Percentiles rank a stretch among this genome's conserved stretches.
Evolutionary conservation across 2,113 vertebrate species (phyloP).

Genomic region (Rhipidura dahli): DNA sequence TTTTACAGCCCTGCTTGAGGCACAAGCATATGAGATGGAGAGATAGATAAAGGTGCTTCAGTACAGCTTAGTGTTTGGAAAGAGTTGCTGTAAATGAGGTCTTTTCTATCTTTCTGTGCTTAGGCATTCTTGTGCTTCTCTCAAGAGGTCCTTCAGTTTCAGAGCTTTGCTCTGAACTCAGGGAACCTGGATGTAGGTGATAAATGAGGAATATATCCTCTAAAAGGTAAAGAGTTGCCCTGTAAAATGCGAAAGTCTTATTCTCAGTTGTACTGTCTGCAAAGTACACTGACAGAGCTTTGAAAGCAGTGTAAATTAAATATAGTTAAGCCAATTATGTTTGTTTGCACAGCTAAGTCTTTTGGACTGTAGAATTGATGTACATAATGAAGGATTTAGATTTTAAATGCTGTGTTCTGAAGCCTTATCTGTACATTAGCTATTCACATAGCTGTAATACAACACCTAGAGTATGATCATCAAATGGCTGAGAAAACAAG

Average conservation of each 20-base stretch:
- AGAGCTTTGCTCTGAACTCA: not conserved
- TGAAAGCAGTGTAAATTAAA: not conserved
- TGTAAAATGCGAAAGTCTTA: not conserved
- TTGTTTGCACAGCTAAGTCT: not conserved
- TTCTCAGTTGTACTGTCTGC: not conserved
- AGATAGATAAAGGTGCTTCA: not conserved
- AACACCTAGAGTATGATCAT: not conserved
- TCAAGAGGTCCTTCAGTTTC: not conserved
- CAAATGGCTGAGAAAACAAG: not conserved
- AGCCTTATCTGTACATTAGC: not conserved
- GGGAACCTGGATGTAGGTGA: not conserved
- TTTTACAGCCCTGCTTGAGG: not conserved
- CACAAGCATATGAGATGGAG: not conserved
- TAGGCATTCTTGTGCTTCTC: not conserved
- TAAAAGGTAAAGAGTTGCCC: not conserved
- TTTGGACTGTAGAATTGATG: not conserved
- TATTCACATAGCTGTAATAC: not conserved
- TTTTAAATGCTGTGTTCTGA: not conserved
- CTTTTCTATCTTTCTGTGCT: not conserved
- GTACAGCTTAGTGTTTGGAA: not conserved
- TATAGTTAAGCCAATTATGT: not conserved
- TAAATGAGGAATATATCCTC: not conserved
- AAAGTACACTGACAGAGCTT: not conserved
- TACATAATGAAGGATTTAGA: not conserved
- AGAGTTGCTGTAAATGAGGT: not conserved